Base-by-base conservation (phyloP, 2,888 invertebrate species). In the Stictocephala bisonia region DNA sequence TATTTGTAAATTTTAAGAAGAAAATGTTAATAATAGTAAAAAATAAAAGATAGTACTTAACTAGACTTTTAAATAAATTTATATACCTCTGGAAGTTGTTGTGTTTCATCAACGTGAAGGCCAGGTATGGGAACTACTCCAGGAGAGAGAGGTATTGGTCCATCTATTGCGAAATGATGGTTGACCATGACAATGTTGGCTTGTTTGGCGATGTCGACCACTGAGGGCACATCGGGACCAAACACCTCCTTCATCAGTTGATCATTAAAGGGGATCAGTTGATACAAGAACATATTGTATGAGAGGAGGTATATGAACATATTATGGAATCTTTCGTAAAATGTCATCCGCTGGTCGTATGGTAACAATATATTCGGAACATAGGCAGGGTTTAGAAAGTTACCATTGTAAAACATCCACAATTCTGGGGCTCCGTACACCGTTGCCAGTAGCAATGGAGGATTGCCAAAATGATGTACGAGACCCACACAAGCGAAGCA, bases 321-420 rank as follows among this genome's bases (percentile, higher is more conserved):
- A 27, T 64, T 64, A 1, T 26, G 13, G 27, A 22, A 64, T 18
- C 64, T 41, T n/a, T 64, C 40, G 15, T 7, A 44, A 44, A 64
- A 64, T 4, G 64, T 64, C 64, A 64, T 64, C 7, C 44, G 4
- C 22, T 64, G 64, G 6, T 26, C 41, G n/a, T 22, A 41, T 3
- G 18, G n/a, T 2, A 44, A 44, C 1, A 64, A 44, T 44, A 64
- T 64, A 13, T 27, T 64, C 15, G 64, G 64, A 11, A 64, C 44
- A 24, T 64, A 64, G 44, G 64, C 41, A 15, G 64, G 64, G 44
- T 64, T 64, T n/a, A 64, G 44, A 27, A 35, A 6, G 15, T 64
- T 64, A 4, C 64, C 64, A 3, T 15, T 15, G 6, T 44, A 3
- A n/a, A 40, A 64, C n/a, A 44, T 64, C 64, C 41, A 44, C 64